A percentile compares a stretch with the other conserved stretches of the same genome.
These are phyloP conservation scores for Trichonephila clavata DNA, from an alignment of 1,140 invertebrate genomes.

Conservation along the genomic window DNA sequence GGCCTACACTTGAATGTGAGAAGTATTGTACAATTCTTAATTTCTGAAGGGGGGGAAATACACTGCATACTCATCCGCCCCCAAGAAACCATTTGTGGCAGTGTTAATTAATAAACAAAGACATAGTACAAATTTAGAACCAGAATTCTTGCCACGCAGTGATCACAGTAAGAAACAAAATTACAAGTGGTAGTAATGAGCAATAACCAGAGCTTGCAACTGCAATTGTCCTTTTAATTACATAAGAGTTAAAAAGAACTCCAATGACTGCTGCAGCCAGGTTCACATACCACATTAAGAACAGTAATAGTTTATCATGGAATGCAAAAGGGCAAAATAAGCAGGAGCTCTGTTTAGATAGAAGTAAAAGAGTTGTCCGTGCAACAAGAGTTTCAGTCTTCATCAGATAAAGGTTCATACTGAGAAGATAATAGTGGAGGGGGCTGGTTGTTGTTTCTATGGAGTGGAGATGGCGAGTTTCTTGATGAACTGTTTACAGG, in stretches of 20 bases:
- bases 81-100: conserved; percentile 52
- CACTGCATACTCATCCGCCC: conserved; percentile 57
- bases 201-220: conserved; percentile 68
- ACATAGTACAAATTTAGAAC: conserved; percentile 70
- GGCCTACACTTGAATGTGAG: not conserved
- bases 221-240: conserved; percentile 35
- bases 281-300: conserved; percentile 65
- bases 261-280: conserved; percentile 61
- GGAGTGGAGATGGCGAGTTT: conserved; percentile 68
- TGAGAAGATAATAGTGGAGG: conserved; percentile 91
- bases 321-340: conserved; percentile 71
- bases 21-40: not conserved
- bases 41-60: not conserved
- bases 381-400: conserved; percentile 84
- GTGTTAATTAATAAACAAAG: conserved; percentile 56
- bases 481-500: conserved; percentile 63
- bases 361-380: conserved; percentile 19
- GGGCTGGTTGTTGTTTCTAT: conserved; percentile 82
- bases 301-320: conserved; percentile 48
- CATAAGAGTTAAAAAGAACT: conserved; percentile 37
- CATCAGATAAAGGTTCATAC: conserved; percentile 93
- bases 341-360: conserved; percentile 32
- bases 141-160: conserved; percentile 56
- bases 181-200: conserved; percentile 69
- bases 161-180: conserved; percentile 72